Evolutionary conservation across 2,113 vertebrate genomes (phyloP), one percentile per base, ranked within the genome.

Genomic region (Todiramphus saurophagus): DNA sequence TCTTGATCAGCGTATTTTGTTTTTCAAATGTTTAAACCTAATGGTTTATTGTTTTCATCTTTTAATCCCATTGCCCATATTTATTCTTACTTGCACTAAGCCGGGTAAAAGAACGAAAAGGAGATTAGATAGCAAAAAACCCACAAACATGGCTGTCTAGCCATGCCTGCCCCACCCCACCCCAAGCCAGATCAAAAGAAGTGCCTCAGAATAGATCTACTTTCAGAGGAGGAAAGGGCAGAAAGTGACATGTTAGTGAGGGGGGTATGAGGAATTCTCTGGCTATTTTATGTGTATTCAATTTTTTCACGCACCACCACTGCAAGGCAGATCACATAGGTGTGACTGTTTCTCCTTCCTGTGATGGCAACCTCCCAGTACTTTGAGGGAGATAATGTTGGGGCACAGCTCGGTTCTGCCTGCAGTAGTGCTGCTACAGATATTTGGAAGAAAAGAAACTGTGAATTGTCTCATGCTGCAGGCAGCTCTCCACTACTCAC

Each of bases 131-230:
- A 43, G 25, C 12, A 50, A 18, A 83, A 72, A 66, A 17, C 13
- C 31, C 67, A 44, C 67, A 58, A 60, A 53, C 13, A 43, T 1
- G 9, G 28, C 28, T 37, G 46, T 70, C 24, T 44, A 67, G 37
- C 51, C 3, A 1, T 78, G 17, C 17, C n/a, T 3, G 3, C 59
- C 39, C 58, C 5, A 6, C 72, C 30, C 64, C 1, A 2, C 46
- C 17, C 19, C 8, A 11, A 58, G 23, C 16, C 55, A 86, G n/a
- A n/a, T 63, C 37, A 80, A 51, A 77, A 89, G 24, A 79, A 69
- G 10, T 74, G 50, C 55, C 46, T 63, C 41, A 50, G 68, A 58
- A 33, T 4, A 86, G 55, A 53, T 77, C 21, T 58, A 70, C 53
- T 83, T 93, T 83, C 37, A 50, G 56, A 81, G 51, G 13, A 70